These are phyloP conservation scores for Dendrolimus pini DNA, from an alignment of 2,888 invertebrate genomes.

Conservation along the genomic window DNA sequence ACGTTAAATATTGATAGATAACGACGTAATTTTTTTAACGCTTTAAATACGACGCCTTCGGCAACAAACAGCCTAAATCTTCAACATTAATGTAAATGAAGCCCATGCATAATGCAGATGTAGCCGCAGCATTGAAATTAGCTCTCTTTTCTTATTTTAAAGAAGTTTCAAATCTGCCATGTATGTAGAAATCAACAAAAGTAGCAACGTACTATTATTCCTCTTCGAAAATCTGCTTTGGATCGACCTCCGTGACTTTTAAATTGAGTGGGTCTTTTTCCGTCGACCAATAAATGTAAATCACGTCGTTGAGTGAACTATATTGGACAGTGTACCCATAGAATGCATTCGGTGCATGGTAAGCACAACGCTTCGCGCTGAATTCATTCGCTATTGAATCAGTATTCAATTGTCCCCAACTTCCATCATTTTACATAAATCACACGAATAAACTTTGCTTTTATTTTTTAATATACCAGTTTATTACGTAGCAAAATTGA, in stretches of 20 bases:
- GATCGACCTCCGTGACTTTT: conserved; percentile 27
- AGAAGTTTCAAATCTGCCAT: no score
- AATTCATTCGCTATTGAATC: conserved; percentile 58
- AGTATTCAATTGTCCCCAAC: conserved; percentile 52
- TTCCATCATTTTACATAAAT: conserved; percentile 42
- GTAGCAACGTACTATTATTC: not conserved
- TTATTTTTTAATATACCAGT: conserved; percentile 13
- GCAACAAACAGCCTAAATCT: no score
- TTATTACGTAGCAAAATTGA: conserved; percentile 6
- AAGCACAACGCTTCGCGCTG: conserved; percentile 48
- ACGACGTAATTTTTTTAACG: no score
- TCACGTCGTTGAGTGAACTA: conserved; percentile 56
- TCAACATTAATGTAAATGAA: no score
- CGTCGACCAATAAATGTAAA: conserved; percentile 55
- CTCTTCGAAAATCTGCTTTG: conserved; percentile 6
- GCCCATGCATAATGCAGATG: no score
- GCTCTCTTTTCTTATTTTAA: no score
- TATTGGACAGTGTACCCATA: conserved; percentile 46
- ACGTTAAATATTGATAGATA: no score
- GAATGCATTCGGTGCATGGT: conserved; percentile 53
- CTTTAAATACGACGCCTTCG: no score
- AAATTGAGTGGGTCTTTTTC: conserved; percentile 41
- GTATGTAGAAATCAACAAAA: not conserved
- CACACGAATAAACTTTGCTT: conserved; percentile 12
- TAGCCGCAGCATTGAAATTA: no score